Conservation (phyloP, 1,140 invertebrate genomes). For the Drosophila kanapiae region DNA sequence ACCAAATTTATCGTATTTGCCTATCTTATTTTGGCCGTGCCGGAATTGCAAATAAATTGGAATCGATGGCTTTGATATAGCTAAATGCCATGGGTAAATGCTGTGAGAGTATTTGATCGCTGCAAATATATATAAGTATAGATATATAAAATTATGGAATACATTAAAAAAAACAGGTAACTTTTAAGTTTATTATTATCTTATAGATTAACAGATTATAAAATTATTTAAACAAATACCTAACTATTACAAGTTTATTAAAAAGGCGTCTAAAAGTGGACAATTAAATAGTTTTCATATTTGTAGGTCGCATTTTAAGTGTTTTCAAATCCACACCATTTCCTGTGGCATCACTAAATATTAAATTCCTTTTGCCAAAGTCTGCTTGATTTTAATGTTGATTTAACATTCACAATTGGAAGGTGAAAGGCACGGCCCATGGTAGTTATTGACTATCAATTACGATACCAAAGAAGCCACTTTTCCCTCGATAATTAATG, state of each 20-base stretch:
- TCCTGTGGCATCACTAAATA: neutral
- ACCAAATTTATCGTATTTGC: slow-evolving; percentile 36
- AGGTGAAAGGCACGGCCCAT: neutral
- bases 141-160: neutral
- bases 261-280: neutral
- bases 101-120: neutral
- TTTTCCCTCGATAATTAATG: slow-evolving; percentile 24
- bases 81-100: neutral
- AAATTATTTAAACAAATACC: too few relatives aligned
- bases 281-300: too few relatives aligned
- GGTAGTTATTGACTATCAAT: neutral
- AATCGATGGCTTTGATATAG: slow-evolving; percentile 4
- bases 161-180: too few relatives aligned
- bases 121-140: neutral
- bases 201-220: too few relatives aligned
- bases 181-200: too few relatives aligned
- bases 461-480: neutral
- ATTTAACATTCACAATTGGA: neutral
- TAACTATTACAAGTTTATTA: too few relatives aligned
- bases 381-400: neutral
- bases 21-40: slow-evolving; percentile 30
- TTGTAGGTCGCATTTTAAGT: too few relatives aligned
- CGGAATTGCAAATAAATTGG: slow-evolving; percentile 21
- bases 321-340: neutral
- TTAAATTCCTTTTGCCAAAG: neutral